Percentiles rank a stretch among this genome's conserved stretches.
Evolutionary conservation across 2,113 vertebrate species (phyloP).

Genomic region (Hippocampus abdominalis): DNA sequence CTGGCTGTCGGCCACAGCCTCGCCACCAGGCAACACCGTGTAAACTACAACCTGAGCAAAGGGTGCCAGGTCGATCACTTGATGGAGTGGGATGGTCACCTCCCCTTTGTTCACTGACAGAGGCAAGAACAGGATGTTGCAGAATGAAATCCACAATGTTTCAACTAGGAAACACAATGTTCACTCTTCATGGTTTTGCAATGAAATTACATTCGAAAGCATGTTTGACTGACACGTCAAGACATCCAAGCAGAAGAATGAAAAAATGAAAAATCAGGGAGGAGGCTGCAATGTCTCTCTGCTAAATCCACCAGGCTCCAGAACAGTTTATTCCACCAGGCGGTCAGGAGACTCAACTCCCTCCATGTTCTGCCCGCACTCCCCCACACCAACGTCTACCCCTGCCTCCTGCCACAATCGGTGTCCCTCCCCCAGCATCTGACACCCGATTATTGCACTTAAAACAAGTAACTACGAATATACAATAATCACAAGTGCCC

Average conservation of each 20-base stretch:
- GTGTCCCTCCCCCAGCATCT: too few species aligned
- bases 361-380: too few species aligned
- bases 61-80: conserved; percentile 70
- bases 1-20: conserved; percentile 79
- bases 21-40: conserved; percentile 69
- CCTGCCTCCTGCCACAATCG: too few species aligned
- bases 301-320: too few species aligned
- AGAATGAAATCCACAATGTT: not conserved
- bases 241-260: not conserved
- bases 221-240: not conserved
- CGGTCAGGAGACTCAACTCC: too few species aligned
- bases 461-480: too few species aligned
- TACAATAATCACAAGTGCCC: too few species aligned
- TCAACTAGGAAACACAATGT: not conserved
- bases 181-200: not conserved
- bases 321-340: too few species aligned
- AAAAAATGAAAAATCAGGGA: too few species aligned
- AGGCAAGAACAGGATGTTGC: not conserved
- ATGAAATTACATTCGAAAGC: not conserved
- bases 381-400: too few species aligned
- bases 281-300: too few species aligned
- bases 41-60: conserved; percentile 79
- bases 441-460: too few species aligned
- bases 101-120: conserved; percentile 70
- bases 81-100: conserved; percentile 57